Evolutionary conservation across 2,113 vertebrate species (phyloP), one percentile per base, ranked within the genome.

Genomic region (Siphamia tubifer): DNA sequence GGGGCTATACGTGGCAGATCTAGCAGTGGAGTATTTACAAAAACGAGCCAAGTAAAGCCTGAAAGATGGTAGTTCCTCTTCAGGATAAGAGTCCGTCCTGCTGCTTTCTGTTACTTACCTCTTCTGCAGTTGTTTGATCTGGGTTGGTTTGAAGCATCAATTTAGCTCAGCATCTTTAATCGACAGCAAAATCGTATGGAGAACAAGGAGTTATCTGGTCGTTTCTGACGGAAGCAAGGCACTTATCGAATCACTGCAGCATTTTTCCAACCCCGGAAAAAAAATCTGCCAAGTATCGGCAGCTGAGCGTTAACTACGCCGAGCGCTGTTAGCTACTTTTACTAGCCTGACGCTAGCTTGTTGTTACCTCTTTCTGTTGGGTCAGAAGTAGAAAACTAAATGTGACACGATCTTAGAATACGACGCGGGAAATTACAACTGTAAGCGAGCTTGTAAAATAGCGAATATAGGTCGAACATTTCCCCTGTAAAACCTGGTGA

Each of bases 21-120:
- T n/a, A 45, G 6, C 6, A 1, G 6, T 1, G 8, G 0, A 25
- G 16, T 16, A 20, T 43, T 27, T 12, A 38, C 10, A 2, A 7
- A 16, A 32, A 3, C 2, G 9, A 21, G 42, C 27, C 19, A 1
- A n/a, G 3, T 28, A n/a, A 36, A 9, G 15, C 17, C 0, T 11
- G 16, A 34, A 7, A 20, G 36, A 38, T 21, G 30, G 13, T 4
- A 30, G 20, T 16, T 12, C 23, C 4, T 20, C 9, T 13, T 49
- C 5, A 5, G 25, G 8, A 8, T 43, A 6, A 1, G 55, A 7
- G 55, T 68, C 45, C 58, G 47, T 69, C 27, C 23, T 61, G 19
- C 21, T 35, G 23, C n/a, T n/a, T n/a, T n/a, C n/a, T 7, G 55
- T 35, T 2, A 51, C 87, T 84, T 38, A 89, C 89, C 87, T 86